phyloP scores from a whole-genome alignment of 2,888 invertebrate species.

The Sphaeridia pumilis region DNA sequence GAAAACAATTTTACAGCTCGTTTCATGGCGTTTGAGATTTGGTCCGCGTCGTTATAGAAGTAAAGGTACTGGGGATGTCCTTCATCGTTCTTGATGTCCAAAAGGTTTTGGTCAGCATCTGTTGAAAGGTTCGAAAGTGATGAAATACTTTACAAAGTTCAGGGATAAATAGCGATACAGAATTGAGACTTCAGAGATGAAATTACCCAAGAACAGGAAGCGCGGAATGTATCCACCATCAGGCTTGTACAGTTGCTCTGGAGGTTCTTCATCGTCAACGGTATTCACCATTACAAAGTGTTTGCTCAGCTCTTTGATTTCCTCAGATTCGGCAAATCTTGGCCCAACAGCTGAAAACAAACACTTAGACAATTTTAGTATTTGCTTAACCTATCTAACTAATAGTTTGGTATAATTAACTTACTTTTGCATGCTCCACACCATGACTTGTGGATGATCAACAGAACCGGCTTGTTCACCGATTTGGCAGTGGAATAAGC shows the following conservation, averaged over 20 bases:
- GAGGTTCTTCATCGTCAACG: constrained; percentile 49
- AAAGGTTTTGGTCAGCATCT: constrained; percentile 47
- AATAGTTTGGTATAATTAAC: constrained; percentile 5
- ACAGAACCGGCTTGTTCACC: constrained; percentile 49
- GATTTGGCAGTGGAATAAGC: constrained; percentile 26
- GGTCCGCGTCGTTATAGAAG: constrained; percentile 41
- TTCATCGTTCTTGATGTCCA: constrained; percentile 49
- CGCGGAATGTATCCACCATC: constrained; percentile 58
- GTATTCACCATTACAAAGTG: constrained; percentile 57
- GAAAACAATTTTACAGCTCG: constrained; percentile 18
- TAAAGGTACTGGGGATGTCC: constrained; percentile 50
- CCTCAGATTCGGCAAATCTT: constrained; percentile 48
- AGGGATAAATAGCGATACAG: neutral
- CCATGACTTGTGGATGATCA: constrained; percentile 55
- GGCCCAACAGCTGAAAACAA: constrained; percentile 46
- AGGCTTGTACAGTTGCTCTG: constrained; percentile 46
- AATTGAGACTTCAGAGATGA: neutral
- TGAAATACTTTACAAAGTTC: neutral
- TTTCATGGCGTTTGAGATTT: constrained; percentile 36
- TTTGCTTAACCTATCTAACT: neutral
- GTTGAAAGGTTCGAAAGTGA: neutral
- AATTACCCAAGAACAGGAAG: constrained; percentile 49
- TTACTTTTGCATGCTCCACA: constrained; percentile 52
- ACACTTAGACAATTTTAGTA: constrained; percentile 3
- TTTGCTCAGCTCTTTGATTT: constrained; percentile 49